Evolutionary conservation across 2,797 vertebrate genomes (phyloP).

Genomic region (Poeciliopsis turneri): DNA sequence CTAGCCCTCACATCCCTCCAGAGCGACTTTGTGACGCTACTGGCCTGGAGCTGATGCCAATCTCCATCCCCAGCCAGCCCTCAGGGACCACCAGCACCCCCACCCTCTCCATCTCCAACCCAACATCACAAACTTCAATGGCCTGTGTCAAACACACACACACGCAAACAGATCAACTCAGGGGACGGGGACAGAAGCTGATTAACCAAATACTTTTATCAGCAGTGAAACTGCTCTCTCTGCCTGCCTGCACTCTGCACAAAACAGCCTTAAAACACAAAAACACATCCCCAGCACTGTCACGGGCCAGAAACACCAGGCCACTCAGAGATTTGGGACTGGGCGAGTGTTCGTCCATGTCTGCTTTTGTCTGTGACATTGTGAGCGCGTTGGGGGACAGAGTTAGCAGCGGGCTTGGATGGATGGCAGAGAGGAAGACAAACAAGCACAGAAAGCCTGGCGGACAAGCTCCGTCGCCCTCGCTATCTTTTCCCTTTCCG

Average conservation of each 20-base stretch:
- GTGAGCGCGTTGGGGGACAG: slow-evolving; percentile 61
- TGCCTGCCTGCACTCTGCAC: slow-evolving; percentile 74
- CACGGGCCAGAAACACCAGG: slow-evolving; percentile 69
- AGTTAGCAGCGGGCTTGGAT: slow-evolving; percentile 78
- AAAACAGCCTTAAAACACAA: slow-evolving; percentile 80
- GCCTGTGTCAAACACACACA: slow-evolving; percentile 72
- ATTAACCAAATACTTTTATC: slow-evolving; percentile 91
- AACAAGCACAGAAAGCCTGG: slow-evolving; percentile 74
- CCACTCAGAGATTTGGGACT: slow-evolving; percentile 63
- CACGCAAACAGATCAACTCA: slow-evolving; percentile 50
- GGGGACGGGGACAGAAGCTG: slow-evolving; percentile 82
- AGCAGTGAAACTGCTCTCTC: slow-evolving; percentile 80
- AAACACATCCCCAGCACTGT: slow-evolving; percentile 53
- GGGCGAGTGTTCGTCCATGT: slow-evolving; percentile 35
- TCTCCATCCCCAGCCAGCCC: slow-evolving; percentile 72
- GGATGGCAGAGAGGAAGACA: slow-evolving; percentile 71
- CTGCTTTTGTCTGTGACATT: slow-evolving; percentile 44
- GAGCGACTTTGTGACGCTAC: slow-evolving; percentile 66
- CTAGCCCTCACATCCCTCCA: slow-evolving; percentile 68
- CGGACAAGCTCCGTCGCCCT: slow-evolving; percentile 73
- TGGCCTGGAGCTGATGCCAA: slow-evolving; percentile 79
- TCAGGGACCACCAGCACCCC: slow-evolving; percentile 56
- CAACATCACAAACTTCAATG: slow-evolving; percentile 73
- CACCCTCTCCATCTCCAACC: slow-evolving; percentile 30
- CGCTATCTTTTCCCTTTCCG: slow-evolving; percentile 50